phyloP scores from a whole-genome alignment of 2,113 vertebrate genomes.

The Chiloscyllium plagiosum region DNA sequence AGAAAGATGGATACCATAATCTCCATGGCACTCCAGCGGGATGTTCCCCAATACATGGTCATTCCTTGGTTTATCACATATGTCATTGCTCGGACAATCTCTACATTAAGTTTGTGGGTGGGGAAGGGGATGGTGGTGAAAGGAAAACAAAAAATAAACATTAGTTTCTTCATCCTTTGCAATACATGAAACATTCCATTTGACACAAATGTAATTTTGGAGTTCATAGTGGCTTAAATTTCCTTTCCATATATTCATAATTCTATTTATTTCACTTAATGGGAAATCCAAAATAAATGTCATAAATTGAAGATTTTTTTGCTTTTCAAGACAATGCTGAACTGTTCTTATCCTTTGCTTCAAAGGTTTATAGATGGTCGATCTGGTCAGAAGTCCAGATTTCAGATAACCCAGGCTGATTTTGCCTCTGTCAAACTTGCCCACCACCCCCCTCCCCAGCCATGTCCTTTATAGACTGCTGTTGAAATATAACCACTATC shows the following conservation, averaged over 20 bases:
- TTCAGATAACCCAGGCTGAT: background rate
- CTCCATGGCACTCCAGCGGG: constrained; percentile 94
- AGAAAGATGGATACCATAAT: constrained; percentile 74
- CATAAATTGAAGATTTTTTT: background rate
- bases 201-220: background rate
- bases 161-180: background rate
- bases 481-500: background rate
- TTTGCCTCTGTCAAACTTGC: background rate
- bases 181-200: background rate
- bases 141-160: background rate
- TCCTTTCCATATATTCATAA: background rate
- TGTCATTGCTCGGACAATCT: constrained; percentile 95
- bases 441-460: background rate
- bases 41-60: constrained; percentile 98
- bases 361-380: background rate
- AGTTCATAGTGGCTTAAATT: background rate
- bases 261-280: background rate
- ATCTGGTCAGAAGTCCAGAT: background rate
- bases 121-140: background rate
- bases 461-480: background rate
- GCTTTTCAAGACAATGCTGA: background rate
- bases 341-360: background rate
- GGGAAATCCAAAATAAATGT: background rate
- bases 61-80: constrained; percentile 95
- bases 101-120: constrained; percentile 49